These are phyloP conservation scores for Lepidurus apus DNA, from an alignment of 1,140 invertebrate genomes.

Conservation along the genomic window DNA sequence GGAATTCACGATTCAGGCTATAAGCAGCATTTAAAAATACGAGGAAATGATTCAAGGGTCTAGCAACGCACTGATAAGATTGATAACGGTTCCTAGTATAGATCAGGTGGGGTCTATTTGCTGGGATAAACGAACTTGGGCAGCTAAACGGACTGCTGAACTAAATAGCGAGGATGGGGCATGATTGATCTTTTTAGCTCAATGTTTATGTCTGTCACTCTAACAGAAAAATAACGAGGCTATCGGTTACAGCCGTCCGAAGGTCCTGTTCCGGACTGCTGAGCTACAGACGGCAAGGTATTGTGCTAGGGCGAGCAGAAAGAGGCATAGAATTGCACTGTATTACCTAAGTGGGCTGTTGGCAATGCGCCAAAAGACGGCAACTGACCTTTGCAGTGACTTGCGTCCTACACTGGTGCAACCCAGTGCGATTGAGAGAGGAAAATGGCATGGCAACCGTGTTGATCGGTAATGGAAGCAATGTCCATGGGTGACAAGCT, in stretches of 20 bases:
- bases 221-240: not conserved
- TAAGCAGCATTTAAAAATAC: not conserved
- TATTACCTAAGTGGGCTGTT: not conserved
- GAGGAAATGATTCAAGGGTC: not conserved
- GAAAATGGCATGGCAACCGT: too few species aligned
- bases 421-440: too few species aligned
- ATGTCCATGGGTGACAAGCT: too few species aligned
- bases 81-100: conserved; percentile 8
- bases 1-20: not conserved
- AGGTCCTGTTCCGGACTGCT: not conserved
- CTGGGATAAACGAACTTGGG: not conserved
- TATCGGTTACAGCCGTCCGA: not conserved
- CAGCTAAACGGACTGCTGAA: not conserved
- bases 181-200: not conserved
- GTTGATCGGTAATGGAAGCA: too few species aligned
- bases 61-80: not conserved
- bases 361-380: too few species aligned
- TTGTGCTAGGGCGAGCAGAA: not conserved
- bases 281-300: not conserved
- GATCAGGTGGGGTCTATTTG: not conserved
- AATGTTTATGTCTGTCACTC: not conserved
- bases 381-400: too few species aligned
- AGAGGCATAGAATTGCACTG: not conserved
- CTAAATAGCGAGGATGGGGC: not conserved
- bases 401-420: too few species aligned